Conservation (phyloP, 1,140 invertebrate species). For the Drosophila pruinosa region DNA sequence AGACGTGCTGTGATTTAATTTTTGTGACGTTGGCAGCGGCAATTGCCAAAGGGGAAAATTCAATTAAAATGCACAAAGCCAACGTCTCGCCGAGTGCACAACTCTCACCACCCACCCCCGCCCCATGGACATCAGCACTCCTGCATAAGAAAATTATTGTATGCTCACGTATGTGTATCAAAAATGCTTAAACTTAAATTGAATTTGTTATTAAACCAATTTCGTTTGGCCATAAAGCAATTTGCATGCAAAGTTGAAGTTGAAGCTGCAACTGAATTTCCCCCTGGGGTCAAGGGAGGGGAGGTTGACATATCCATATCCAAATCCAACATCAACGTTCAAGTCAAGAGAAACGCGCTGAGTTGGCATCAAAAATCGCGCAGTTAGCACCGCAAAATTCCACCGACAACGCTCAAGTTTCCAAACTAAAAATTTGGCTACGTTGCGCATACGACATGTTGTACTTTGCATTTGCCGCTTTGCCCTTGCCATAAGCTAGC, state of each 20-base stretch:
- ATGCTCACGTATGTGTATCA: slow-evolving; percentile 61
- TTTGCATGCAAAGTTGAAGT: slow-evolving; percentile 47
- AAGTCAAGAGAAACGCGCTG: slow-evolving; percentile 17
- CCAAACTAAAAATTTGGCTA: slow-evolving; percentile 20
- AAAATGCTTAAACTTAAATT: slow-evolving; percentile 69
- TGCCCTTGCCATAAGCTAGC: slow-evolving; percentile 9
- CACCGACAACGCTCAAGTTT: slow-evolving; percentile 25
- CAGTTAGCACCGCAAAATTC: slow-evolving; percentile 19
- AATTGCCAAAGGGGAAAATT: slow-evolving; percentile 51
- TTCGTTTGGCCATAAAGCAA: slow-evolving; percentile 49
- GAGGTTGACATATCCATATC: slow-evolving; percentile 41
- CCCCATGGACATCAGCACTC: not conserved
- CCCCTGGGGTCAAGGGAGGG: not conserved
- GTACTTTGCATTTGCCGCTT: not conserved
- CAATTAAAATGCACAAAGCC: slow-evolving; percentile 78
- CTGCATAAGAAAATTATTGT: slow-evolving; percentile 46
- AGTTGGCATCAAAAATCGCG: slow-evolving; percentile 40
- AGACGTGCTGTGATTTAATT: slow-evolving; percentile 75
- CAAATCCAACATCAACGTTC: not conserved
- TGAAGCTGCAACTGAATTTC: not conserved
- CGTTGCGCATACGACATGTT: slow-evolving; percentile 41
- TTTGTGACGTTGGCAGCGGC: slow-evolving; percentile 40
- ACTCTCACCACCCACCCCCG: not conserved
- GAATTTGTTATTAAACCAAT: slow-evolving; percentile 75
- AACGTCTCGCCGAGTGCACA: slow-evolving; percentile 57